Conservation (phyloP, 2,888 invertebrate genomes). For the Andrena bucephala region DNA sequence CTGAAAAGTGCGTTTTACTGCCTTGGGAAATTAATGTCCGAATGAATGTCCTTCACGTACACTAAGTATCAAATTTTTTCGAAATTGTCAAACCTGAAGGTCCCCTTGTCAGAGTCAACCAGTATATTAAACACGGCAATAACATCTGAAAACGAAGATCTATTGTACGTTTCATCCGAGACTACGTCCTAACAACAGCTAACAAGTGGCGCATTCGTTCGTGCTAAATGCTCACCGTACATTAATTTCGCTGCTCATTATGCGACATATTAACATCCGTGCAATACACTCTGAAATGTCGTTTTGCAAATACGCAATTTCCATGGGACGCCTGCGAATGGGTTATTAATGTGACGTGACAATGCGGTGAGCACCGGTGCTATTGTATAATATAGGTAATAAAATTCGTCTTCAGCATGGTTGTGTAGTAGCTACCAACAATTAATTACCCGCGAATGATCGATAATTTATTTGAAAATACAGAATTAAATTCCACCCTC, state of each 20-base stretch:
- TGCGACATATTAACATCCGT: constrained; percentile 10
- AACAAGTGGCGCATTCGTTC: constrained; percentile 25
- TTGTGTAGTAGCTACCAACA: not conserved
- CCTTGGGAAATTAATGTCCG: too few species aligned
- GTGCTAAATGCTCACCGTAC: constrained; percentile 11
- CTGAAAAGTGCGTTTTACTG: too few species aligned
- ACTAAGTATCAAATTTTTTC: too few species aligned
- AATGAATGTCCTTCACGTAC: too few species aligned
- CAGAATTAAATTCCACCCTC: too few species aligned
- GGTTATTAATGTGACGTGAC: not conserved
- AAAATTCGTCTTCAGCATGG: not conserved
- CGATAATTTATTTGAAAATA: not conserved
- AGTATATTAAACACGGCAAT: too few species aligned
- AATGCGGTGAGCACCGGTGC: not conserved
- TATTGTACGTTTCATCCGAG: not conserved
- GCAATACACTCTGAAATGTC: constrained; percentile 28
- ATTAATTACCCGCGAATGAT: too few species aligned
- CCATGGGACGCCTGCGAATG: not conserved
- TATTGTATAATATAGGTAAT: not conserved
- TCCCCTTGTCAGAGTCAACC: too few species aligned
- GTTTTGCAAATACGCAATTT: not conserved
- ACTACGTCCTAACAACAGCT: not conserved
- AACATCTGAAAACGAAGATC: not conserved
- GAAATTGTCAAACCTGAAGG: too few species aligned
- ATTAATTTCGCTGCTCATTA: constrained; percentile 40